Percentiles rank a stretch among this genome's conserved stretches.
These are phyloP conservation scores for Beroe ovata DNA, from an alignment of 37 sponge, comb jelly and placozoan species.

Conservation along the genomic window DNA sequence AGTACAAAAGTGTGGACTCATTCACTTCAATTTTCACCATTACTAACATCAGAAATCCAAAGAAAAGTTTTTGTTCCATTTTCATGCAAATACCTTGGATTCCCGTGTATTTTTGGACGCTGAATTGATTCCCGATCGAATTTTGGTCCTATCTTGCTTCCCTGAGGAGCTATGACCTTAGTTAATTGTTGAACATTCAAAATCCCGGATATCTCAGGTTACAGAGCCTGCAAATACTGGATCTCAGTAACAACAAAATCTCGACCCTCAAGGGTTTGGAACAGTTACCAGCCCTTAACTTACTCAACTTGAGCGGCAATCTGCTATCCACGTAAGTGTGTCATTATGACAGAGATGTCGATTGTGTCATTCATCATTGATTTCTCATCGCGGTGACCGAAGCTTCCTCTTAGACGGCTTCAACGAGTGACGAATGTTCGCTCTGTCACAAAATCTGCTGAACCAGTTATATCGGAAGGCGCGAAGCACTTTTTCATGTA, in stretches of 20 bases:
- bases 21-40: too few relatives aligned
- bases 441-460: neutral
- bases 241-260: slow-evolving; percentile 62
- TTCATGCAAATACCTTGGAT: too few relatives aligned
- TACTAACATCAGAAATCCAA: too few relatives aligned
- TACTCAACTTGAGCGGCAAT: slow-evolving; percentile 35
- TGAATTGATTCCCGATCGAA: too few relatives aligned
- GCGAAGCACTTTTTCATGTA: neutral
- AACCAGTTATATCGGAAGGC: neutral
- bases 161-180: too few relatives aligned
- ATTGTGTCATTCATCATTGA: neutral
- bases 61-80: too few relatives aligned
- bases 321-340: neutral
- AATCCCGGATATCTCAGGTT: slow-evolving; percentile 33
- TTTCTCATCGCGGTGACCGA: neutral
- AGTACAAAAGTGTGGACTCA: too few relatives aligned
- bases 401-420: neutral
- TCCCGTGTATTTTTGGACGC: too few relatives aligned
- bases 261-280: slow-evolving; percentile 30
- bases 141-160: too few relatives aligned
- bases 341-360: neutral
- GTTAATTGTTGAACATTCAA: too few relatives aligned
- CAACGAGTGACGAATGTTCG: too few relatives aligned
- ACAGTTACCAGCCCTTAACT: slow-evolving; percentile 9
- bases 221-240: slow-evolving; percentile 37